phyloP scores from a whole-genome alignment of 1,140 invertebrate species.

The Drosophila grimshawi region DNA sequence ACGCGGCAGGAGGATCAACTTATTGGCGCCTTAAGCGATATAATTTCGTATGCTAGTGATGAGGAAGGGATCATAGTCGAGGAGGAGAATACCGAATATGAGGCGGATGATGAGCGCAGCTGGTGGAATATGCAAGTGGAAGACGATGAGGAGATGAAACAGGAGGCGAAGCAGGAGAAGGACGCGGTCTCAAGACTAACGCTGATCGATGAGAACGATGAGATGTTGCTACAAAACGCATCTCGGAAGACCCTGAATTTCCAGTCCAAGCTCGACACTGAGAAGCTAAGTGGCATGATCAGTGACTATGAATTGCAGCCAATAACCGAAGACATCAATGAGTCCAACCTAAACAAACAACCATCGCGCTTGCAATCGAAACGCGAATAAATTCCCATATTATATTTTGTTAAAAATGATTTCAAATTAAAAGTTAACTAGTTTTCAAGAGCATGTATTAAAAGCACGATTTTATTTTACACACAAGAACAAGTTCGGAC shows the following conservation, averaged over 20 bases:
- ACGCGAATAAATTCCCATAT: constrained; percentile 24
- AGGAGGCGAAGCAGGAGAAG: neutral
- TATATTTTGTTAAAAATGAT: constrained; percentile 3
- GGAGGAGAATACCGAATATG: constrained; percentile 13
- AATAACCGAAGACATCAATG: no score
- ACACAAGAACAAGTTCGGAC: no score
- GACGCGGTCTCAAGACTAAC: no score
- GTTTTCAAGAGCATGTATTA: neutral
- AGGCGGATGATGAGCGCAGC: constrained; percentile 44
- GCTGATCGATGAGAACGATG: neutral
- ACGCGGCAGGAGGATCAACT: constrained; percentile 13
- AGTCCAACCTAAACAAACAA: neutral
- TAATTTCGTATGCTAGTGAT: neutral
- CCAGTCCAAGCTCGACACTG: neutral
- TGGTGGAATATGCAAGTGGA: constrained; percentile 1
- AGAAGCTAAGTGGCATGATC: neutral
- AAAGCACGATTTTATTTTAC: no score
- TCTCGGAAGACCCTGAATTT: neutral
- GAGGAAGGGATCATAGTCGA: neutral
- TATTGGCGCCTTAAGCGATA: neutral
- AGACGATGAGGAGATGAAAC: neutral
- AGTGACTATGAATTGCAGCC: constrained; percentile 10
- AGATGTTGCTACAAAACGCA: no score
- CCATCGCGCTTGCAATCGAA: neutral
- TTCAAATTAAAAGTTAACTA: constrained; percentile 40